Percentiles rank a stretch among this genome's conserved stretches.
phyloP scores from a whole-genome alignment of 2,797 vertebrate genomes.

The Spinibarbus caldwelli region DNA sequence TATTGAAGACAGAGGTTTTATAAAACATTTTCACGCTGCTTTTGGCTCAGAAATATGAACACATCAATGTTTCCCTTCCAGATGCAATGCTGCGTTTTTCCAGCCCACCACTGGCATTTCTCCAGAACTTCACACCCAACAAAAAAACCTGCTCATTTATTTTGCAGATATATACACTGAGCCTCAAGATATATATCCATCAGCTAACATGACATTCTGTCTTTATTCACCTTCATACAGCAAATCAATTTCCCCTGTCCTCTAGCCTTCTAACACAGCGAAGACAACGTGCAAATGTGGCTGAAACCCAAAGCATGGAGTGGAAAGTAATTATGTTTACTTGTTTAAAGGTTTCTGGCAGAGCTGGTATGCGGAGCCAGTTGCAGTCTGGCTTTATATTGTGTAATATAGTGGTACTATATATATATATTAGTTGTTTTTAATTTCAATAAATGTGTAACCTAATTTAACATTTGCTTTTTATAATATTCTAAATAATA shows the following conservation, averaged over 20 bases:
- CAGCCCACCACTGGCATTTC: constrained; percentile 33
- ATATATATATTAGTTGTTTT: neutral
- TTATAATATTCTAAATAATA: too few species aligned
- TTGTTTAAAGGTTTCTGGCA: constrained; percentile 35
- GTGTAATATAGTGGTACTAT: neutral
- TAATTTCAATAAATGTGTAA: neutral
- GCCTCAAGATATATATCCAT: constrained; percentile 49
- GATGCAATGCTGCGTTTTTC: constrained; percentile 14
- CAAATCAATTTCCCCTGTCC: constrained; percentile 49
- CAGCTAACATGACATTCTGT: constrained; percentile 42
- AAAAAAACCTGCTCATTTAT: constrained; percentile 42
- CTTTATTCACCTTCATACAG: constrained; percentile 44
- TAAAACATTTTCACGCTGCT: constrained; percentile 31
- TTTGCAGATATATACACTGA: constrained; percentile 45
- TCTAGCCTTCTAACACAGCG: constrained; percentile 30
- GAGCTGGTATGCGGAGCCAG: neutral
- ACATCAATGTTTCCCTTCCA: constrained; percentile 33
- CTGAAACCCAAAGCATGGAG: constrained; percentile 42
- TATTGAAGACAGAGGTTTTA: constrained; percentile 22
- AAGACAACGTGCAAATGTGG: constrained; percentile 30
- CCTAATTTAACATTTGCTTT: neutral
- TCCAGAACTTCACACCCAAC: constrained; percentile 40
- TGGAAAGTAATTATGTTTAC: constrained; percentile 47
- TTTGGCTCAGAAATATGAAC: constrained; percentile 32
- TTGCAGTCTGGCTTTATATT: neutral